Base-by-base conservation (phyloP, 1,140 invertebrate species). In the Teleopsis dalmanni region DNA sequence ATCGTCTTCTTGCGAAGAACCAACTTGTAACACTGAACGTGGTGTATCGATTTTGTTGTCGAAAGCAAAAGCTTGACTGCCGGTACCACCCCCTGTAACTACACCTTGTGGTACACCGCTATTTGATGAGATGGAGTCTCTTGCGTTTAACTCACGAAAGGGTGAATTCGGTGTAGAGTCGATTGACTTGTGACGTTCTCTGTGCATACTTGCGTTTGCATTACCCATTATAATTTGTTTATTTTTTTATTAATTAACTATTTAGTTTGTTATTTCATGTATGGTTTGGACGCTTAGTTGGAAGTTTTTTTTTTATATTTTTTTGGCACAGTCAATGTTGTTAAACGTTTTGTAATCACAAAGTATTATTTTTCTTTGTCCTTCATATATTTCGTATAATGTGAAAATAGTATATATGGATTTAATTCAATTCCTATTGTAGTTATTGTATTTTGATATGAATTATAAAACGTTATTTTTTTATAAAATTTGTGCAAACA, bases 41-140 rank as follows among this genome's bases (percentile, higher is more conserved):
- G 27, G 66, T 47, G 80, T 79, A 53, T 79, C 80, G n/a, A 78
- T 72, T 69, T 84, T 86, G 67, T 88, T 90, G 62, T 90, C 87
- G 72, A 91, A 91, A 27, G 82, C 78, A 74, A 91, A 91, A 35
- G 85, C 87, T 72, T 88, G 85, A 38, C 83, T 85, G 59, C 89
- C 87, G 34, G 31, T 36, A 11, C 38, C 18, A 18, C 44, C 41
- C 13, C 18, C 27, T 21, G 47, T 58, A 10, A 51, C 52, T 14
- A 48, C 53, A 21, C 23, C 47, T n/a, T n/a, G n/a, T n/a, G n/a
- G n/a, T 3, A 38, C 52, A 26, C 33, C 51, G n/a, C 11, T 41
- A n/a, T 31, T 18, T 35, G 44, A 45, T 36, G 47, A 44, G 48
- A 59, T 40, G 23, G 61, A 60, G 46, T 65, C 60, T 14, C 44